These are phyloP conservation scores for Diabrotica virgifera DNA, from an alignment of 1,140 invertebrate species.

Conservation along the genomic window DNA sequence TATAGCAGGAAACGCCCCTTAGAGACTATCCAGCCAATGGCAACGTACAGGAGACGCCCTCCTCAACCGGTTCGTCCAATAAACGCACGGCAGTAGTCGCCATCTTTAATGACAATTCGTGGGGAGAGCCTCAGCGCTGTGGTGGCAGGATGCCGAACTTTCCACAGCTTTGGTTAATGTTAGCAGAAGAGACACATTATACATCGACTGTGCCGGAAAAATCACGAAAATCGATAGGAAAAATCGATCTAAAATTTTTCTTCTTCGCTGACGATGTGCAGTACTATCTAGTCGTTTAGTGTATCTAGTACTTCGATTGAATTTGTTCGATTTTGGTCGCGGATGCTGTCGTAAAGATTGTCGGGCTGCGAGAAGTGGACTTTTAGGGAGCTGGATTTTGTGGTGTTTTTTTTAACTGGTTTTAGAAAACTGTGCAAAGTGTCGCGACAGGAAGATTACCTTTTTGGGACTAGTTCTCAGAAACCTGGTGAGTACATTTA, in stretches of 20 bases:
- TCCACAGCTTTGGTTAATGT: slow-evolving; percentile 34
- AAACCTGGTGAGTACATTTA: slow-evolving; percentile 12
- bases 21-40: slow-evolving; percentile 16
- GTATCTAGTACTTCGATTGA: slow-evolving; percentile 6
- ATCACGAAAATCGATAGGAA: slow-evolving; percentile 38
- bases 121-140: slow-evolving; percentile 35
- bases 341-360: background rate
- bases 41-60: slow-evolving; percentile 20
- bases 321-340: no score
- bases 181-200: slow-evolving; percentile 30
- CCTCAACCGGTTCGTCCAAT: slow-evolving; percentile 25
- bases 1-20: slow-evolving; percentile 23
- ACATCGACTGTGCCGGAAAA: slow-evolving; percentile 28
- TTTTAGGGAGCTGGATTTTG: background rate
- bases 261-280: slow-evolving; percentile 22
- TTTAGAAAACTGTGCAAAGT: slow-evolving; percentile 22
- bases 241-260: slow-evolving; percentile 38
- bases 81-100: slow-evolving; percentile 19
- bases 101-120: slow-evolving; percentile 35
- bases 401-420: background rate
- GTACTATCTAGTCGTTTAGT: background rate
- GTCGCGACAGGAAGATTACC: slow-evolving; percentile 16
- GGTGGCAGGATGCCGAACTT: slow-evolving; percentile 36
- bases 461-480: slow-evolving; percentile 15
- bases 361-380: background rate